Base-by-base conservation (phyloP, 35 echinoderm and acorn worm species). In the Ophiothrix spiculata region DNA sequence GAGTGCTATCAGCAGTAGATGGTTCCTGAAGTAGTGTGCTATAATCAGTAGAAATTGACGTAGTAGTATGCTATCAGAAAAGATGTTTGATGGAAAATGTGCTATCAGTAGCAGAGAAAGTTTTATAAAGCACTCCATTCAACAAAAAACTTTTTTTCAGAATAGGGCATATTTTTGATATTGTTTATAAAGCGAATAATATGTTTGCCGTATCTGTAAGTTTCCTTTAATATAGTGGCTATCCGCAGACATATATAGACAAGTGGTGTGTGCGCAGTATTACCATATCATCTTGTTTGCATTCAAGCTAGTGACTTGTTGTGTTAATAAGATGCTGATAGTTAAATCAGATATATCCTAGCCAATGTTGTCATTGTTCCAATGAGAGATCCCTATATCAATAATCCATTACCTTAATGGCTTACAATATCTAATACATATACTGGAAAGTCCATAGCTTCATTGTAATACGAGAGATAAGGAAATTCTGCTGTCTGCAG, bases 271-370 rank as follows among this genome's bases (percentile, higher is more conserved):
- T 69, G 60, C 60, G 23, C 60, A 25, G 23, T 28, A 69, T 69
- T 2, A 28, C 60, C 3, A 69, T 15, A 69, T 69, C 60, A 6
- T 69, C 25, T 4, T 10, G 6, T 69, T 69, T 28, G 4, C 60
- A 25, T 28, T 25, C 60, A 69, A 69, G 60, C 60, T 4, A 25
- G 60, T 25, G 60, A 69, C 17, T n/a, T 69, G 60, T 69, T 69
- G 60, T 69, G 17, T 69, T 69, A 25, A n/a, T 28, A 25, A 69
- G 60, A 69, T 69, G 60, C 29, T 69, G 60, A 69, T 69, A 10
- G 60, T 28, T 25, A 69, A 49, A 69, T 69, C 60, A 69, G 29
- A 69, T 69, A 69, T 69, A 25, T 69, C 60, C 60, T 69, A n/a
- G n/a, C n/a, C n/a, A n/a, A n/a, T n/a, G n/a, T n/a, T n/a, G n/a